Evolutionary conservation across 2,113 vertebrate genomes (phyloP), one percentile per base, ranked within the genome.

Genomic region (Antigone vipio): DNA sequence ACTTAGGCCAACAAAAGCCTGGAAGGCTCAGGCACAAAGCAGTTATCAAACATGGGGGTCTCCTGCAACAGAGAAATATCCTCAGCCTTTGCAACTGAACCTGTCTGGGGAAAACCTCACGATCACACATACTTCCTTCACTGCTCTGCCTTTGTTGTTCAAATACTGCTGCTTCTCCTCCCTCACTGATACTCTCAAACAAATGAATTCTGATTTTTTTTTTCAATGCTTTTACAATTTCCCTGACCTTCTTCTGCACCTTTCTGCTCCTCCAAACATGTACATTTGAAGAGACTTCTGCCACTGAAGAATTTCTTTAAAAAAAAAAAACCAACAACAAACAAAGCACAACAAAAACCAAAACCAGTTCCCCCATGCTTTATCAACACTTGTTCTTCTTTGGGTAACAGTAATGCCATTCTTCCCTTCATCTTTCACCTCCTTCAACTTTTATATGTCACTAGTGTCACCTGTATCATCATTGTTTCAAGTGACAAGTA

Each of bases 11-110:
- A 40, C 55, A 91, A 78, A 85, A 93, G 79, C 73, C 38, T 85
- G 77, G 44, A 79, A 88, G 63, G 49, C 79, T 93, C 50, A 71
- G 76, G 69, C 69, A 73, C 24, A 88, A 86, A 91, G 86, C 79
- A 91, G 21, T 75, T 72, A 45, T 11, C 66, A 68, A 74, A 85
- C 0, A 4, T 29, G 49, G 45, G 47, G 80, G 67, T 92, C 40
- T 67, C 81, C 68, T 64, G 77, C 44, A 75, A 45, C 38, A 64
- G 64, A 53, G 66, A 75, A 91, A 53, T 9, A 15, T 87, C 45
- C 53, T 88, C 74, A 79, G 66, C 42, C 26, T 74, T 85, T 92
- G 42, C 63, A 87, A 8, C 26, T 40, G n/a, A 74, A 38, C 8
- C 1, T 66, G 56, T n/a, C 74, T 64, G 42, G 45, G 72, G 64